phyloP scores from a whole-genome alignment of 2,797 vertebrate genomes.

The Enteromius viviparus region DNA sequence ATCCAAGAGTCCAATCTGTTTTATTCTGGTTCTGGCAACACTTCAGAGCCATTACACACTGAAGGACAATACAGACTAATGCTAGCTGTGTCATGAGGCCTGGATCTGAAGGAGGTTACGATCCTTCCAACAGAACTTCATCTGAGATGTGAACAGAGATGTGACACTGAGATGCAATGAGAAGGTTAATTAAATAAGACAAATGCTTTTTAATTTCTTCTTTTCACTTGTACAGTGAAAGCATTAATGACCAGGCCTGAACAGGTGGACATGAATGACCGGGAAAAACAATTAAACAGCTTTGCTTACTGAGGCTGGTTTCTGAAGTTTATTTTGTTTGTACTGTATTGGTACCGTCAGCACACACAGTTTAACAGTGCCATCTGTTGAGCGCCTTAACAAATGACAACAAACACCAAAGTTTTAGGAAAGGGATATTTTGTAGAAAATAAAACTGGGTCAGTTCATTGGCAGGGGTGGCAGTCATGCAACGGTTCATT shows the following conservation, averaged over 20 bases:
- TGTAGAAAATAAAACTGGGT: not conserved
- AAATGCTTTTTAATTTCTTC: not conserved
- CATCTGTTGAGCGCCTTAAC: constrained; percentile 55
- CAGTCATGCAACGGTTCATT: not conserved
- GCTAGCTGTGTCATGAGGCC: not conserved
- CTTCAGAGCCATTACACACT: not conserved
- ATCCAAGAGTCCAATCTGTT: constrained; percentile 17
- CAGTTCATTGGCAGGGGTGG: not conserved
- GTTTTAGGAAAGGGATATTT: not conserved
- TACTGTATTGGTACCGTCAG: not conserved
- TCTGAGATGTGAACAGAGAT: constrained; percentile 3
- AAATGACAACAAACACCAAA: constrained; percentile 19
- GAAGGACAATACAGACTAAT: not conserved
- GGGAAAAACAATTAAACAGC: not conserved
- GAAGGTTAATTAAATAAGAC: not conserved
- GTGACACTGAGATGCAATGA: not conserved
- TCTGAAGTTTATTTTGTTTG: not conserved
- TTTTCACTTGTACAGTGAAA: not conserved
- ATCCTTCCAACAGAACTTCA: not conserved
- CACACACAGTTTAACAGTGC: constrained; percentile 52
- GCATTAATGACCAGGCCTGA: not conserved
- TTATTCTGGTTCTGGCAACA: not conserved
- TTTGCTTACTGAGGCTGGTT: not conserved
- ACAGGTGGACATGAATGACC: not conserved
- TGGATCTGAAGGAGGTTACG: not conserved